These are phyloP conservation scores for Eulithis testata DNA, from an alignment of 2,888 invertebrate species.

Conservation along the genomic window DNA sequence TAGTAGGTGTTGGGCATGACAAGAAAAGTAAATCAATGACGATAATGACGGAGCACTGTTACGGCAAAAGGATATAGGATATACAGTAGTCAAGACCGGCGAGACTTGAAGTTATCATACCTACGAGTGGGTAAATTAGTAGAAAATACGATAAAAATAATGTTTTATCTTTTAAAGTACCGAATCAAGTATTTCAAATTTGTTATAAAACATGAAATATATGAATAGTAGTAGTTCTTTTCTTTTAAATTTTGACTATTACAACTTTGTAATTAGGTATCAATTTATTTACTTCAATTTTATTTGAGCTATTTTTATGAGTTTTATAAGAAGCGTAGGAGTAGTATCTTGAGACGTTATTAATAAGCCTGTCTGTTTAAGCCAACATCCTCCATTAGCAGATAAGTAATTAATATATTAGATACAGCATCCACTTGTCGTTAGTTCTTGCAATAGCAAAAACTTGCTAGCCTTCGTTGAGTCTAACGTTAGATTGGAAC, in stretches of 20 bases:
- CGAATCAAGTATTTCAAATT: no score
- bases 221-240: no score
- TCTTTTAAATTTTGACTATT: no score
- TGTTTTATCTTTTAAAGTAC: no score
- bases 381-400: constrained; percentile 29
- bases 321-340: constrained; percentile 8
- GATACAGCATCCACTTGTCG: constrained; percentile 32
- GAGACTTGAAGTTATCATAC: no score
- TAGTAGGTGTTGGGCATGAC: constrained; percentile 20
- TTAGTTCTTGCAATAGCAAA: constrained; percentile 29
- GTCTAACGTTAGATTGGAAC: constrained; percentile 25
- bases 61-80: not conserved
- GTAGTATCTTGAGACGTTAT: constrained; percentile 15
- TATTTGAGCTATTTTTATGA: not conserved
- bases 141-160: no score
- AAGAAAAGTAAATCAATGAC: constrained; percentile 38
- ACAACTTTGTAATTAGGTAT: no score
- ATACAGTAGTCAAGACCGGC: constrained; percentile 9
- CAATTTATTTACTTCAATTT: no score
- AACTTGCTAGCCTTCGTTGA: constrained; percentile 32
- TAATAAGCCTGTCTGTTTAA: constrained; percentile 25
- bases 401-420: constrained; percentile 40
- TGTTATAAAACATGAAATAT: no score
- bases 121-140: no score
- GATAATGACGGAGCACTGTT: constrained; percentile 25